phyloP scores from a whole-genome alignment of 2,797 vertebrate genomes.

The Aeoliscus strigatus region DNA sequence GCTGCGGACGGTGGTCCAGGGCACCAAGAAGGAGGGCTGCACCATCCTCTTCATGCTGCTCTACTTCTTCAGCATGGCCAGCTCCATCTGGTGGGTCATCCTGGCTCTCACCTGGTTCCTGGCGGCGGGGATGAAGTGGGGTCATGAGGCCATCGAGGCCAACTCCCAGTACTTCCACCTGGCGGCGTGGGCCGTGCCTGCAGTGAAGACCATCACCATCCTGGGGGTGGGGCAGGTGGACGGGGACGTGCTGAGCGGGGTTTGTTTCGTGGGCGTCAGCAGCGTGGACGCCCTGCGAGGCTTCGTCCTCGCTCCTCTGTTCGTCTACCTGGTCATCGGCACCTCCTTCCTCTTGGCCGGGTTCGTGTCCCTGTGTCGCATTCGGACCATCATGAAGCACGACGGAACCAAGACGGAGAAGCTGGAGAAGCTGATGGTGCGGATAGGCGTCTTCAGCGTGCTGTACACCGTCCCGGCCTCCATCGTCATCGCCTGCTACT shows the following conservation, averaged over 20 bases:
- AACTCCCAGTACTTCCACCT: conserved; percentile 96
- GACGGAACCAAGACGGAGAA: conserved; percentile 95
- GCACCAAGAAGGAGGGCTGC: conserved; percentile 94
- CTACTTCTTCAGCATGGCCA: conserved; percentile 53
- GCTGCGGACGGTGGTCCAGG: conserved; percentile 88
- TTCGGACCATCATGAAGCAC: conserved; percentile 96
- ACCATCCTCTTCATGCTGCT: conserved; percentile 98
- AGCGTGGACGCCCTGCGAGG: conserved; percentile 90
- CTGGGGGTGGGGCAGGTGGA: conserved; percentile 93
- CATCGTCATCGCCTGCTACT: conserved; percentile 95
- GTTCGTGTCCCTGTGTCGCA: conserved; percentile 93
- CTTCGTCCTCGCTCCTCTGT: conserved; percentile 90
- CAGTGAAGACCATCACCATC: conserved; percentile 93
- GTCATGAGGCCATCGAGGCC: conserved; percentile 95
- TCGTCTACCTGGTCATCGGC: conserved; percentile 92
- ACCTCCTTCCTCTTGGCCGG: conserved; percentile 92
- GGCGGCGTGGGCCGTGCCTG: conserved; percentile 93
- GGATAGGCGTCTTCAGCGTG: conserved; percentile 92
- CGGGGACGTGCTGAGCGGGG: conserved; percentile 87
- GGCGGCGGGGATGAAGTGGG: conserved; percentile 96
- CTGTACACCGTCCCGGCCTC: conserved; percentile 93
- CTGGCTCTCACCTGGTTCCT: conserved; percentile 31
- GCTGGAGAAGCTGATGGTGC: conserved; percentile 93
- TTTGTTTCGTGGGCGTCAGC: conserved; percentile 93
- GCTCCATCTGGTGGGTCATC: no score